Conservation (phyloP, 2,113 vertebrate species). For the Percina caprodes region DNA sequence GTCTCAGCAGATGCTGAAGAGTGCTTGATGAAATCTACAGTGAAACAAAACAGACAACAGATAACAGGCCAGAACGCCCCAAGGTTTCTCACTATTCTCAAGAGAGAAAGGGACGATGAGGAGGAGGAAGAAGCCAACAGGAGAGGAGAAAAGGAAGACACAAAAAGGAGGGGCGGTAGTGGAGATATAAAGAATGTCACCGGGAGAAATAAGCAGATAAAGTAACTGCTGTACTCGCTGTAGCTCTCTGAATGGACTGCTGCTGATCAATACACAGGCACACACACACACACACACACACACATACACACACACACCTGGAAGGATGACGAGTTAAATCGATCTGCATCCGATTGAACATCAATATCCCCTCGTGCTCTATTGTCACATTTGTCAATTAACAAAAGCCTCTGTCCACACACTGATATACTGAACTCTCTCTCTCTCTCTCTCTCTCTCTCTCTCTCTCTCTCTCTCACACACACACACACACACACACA, state of each 20-base stretch:
- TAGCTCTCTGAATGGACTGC: slow-evolving; percentile 55
- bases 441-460: neutral
- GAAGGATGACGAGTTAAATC: slow-evolving; percentile 69
- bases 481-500: slow-evolving; percentile 22
- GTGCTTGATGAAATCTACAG: slow-evolving; percentile 50
- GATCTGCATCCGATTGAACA: slow-evolving; percentile 76
- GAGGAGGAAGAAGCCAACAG: slow-evolving; percentile 25
- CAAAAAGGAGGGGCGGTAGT: neutral
- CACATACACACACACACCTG: slow-evolving; percentile 63
- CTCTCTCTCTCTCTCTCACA: neutral
- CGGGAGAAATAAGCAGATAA: slow-evolving; percentile 42
- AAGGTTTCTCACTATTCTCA: slow-evolving; percentile 58
- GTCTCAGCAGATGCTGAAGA: slow-evolving; percentile 49
- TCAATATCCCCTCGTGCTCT: slow-evolving; percentile 80
- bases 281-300: slow-evolving; percentile 50
- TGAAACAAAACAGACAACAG: slow-evolving; percentile 54
- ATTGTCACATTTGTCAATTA: slow-evolving; percentile 84
- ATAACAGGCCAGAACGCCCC: slow-evolving; percentile 44
- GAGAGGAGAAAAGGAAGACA: slow-evolving; percentile 26
- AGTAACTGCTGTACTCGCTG: slow-evolving; percentile 22
- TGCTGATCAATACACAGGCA: slow-evolving; percentile 64
- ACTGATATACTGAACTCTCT: slow-evolving; percentile 74
- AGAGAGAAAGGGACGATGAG: slow-evolving; percentile 34
- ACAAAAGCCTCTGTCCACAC: slow-evolving; percentile 75
- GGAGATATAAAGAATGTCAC: slow-evolving; percentile 41